Conservation (phyloP, 2,888 invertebrate genomes). For the Myathropa florea region DNA sequence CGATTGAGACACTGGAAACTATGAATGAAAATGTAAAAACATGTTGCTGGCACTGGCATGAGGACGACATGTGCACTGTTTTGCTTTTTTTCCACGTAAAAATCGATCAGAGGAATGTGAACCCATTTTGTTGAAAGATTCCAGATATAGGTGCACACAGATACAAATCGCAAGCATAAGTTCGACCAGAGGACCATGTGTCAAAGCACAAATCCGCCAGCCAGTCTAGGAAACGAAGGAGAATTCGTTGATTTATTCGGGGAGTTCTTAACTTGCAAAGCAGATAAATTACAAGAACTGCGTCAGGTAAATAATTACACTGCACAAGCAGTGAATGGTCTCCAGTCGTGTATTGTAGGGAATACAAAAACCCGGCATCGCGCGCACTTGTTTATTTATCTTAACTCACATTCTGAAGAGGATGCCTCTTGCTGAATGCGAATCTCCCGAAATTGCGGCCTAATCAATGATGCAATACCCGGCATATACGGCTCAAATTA, state of each 20-base stretch:
- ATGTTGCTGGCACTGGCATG: conserved; percentile 9
- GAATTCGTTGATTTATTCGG: neutral
- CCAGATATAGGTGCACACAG: neutral
- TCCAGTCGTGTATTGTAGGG: neutral
- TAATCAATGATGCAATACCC: conserved; percentile 41
- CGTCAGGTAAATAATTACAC: neutral
- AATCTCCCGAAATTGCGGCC: conserved; percentile 5
- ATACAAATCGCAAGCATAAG: neutral
- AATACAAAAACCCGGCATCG: neutral
- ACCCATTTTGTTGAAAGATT: conserved; percentile 28
- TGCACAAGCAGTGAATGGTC: neutral
- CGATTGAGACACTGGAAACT: conserved; percentile 52
- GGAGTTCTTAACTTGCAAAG: neutral
- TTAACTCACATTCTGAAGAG: neutral
- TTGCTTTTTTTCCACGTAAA: conserved; percentile 1
- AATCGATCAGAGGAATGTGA: conserved; percentile 21
- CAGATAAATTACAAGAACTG: neutral
- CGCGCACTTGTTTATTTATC: neutral
- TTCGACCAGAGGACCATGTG: neutral
- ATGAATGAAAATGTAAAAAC: conserved; percentile 48
- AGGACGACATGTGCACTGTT: conserved; percentile 27
- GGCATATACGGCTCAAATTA: conserved; percentile 32
- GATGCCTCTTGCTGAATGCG: neutral
- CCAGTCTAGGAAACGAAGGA: neutral
- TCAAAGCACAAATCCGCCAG: neutral